Base-by-base conservation (phyloP, 2,797 vertebrate genomes). In the Furcifer pardalis region DNA sequence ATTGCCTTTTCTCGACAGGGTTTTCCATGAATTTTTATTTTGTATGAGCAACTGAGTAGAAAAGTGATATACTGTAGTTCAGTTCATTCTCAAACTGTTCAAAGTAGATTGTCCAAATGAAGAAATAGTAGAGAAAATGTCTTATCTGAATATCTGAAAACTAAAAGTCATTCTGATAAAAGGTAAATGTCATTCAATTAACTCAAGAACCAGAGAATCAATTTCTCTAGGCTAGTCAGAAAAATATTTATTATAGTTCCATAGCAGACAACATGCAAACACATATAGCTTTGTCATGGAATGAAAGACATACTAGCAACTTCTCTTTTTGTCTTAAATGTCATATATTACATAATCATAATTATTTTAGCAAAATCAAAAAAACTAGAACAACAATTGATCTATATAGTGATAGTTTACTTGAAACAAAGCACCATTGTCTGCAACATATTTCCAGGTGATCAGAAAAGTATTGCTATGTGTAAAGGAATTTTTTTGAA, bases 401-500 rank as follows among this genome's bases (percentile, higher is more conserved):
- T 4, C 6, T 62, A 32, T 46, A 75, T 81, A 82, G 79, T 69
- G 71, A 56, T 12, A 84, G 21, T 23, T 69, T 81, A 71, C 1
- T 73, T 25, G 23, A 85, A 40, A 40, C 7, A 37, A 13, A 84
- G 1, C 79, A 3, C 84, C 46, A 60, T n/a, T 2, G 25, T 88
- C 86, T 13, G 66, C 90, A 89, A 77, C 15, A 1, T 8, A 77
- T 60, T 78, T 19, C 44, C 1, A 40, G 85, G 84, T 30, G 19
- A 69, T 2, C 3, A 19, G 76, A 90, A 5, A 87, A 91, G 83
- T 6, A 89, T 79, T 59, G 83, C 66, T 46, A 66, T 21, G 77
- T 3, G 27, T 82, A 87, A 91, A 77, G 79, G 84, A 85, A 63
- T n/a, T 44, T 86, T 30, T 2, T 82, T 32, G 35, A 85, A n/a